Conservation (phyloP, 2,113 vertebrate genomes). For the Bambusicola thoracicus region DNA sequence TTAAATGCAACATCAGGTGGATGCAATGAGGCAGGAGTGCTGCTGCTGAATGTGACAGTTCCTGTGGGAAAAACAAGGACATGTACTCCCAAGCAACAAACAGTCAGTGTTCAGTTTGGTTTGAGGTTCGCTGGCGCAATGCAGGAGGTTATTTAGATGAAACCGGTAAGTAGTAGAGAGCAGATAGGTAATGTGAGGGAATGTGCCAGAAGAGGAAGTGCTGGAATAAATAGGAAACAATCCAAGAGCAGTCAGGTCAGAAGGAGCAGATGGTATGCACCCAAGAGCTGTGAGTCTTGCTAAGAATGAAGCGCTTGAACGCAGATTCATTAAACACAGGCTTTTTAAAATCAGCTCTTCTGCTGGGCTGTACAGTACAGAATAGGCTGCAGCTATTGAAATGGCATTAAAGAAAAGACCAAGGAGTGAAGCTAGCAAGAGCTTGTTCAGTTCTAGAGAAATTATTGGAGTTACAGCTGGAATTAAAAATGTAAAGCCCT, state of each 20-base stretch:
- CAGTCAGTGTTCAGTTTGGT: not conserved
- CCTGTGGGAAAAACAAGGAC: not conserved
- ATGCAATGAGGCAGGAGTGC: not conserved
- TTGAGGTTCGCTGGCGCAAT: not conserved
- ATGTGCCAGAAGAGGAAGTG: constrained; percentile 38
- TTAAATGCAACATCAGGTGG: not conserved
- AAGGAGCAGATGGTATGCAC: constrained; percentile 57
- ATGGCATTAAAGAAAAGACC: not conserved
- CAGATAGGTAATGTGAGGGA: not conserved
- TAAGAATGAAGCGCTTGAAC: not conserved
- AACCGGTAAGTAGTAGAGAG: not conserved
- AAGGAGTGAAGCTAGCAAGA: not conserved
- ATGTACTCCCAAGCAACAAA: not conserved
- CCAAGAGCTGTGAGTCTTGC: not conserved
- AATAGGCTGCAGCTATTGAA: not conserved
- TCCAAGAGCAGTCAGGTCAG: not conserved
- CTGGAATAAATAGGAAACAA: constrained; percentile 5
- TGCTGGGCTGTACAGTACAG: not conserved
- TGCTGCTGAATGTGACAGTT: not conserved
- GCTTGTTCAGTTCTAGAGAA: not conserved
- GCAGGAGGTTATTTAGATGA: not conserved
- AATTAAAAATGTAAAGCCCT: not conserved
- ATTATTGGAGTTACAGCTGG: not conserved
- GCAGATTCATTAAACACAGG: not conserved
- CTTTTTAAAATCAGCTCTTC: constrained; percentile 1